Evolutionary conservation across 1,140 invertebrate species (phyloP), one percentile per base, ranked within the genome.

Genomic region (Drosophila arawakana): DNA sequence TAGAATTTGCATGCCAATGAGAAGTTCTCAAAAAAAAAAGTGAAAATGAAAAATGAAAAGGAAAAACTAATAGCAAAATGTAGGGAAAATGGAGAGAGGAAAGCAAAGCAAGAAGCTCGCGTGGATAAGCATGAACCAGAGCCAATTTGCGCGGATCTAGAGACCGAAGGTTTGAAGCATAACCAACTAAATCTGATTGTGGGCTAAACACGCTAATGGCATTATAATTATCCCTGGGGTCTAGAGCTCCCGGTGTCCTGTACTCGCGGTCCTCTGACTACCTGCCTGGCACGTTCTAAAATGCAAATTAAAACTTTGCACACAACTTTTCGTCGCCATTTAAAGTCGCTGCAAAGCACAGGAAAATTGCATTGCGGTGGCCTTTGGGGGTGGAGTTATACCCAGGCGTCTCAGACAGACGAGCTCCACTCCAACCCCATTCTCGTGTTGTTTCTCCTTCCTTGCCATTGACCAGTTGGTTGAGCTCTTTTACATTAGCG

Each of bases 141-240:
- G 84, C 80, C 84, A 88, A 88, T 88, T 83, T 83, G 70, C 54
- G 76, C 47, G 73, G 57, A 50, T 62, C 25, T 44, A 41, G 47
- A 30, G 25, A 30, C 35, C 35, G 13, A 44, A 43, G 44, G 62
- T 62, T n/a, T 50, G 21, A 35, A 46, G 49, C 59, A 57, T 71
- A 57, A 49, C 35, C 78, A 47, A 50, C 69, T 63, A 80, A 89
- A 84, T 81, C 84, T 76, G 84, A 89, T 89, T 89, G 84, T 74
- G 80, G 46, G 81, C 80, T 89, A 89, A 89, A 89, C 84, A 89
- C 76, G 84, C 84, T 89, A 89, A 89, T 89, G 84, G 80, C 84
- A 90, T 89, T 89, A 90, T 89, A 89, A 89, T 90, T 89, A 89
- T 84, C 84, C 80, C 62, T 47, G 37, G 80, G 75, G 78, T 57